Evolutionary conservation across 1,140 invertebrate genomes (phyloP).

Genomic region (Carposina sasakii): DNA sequence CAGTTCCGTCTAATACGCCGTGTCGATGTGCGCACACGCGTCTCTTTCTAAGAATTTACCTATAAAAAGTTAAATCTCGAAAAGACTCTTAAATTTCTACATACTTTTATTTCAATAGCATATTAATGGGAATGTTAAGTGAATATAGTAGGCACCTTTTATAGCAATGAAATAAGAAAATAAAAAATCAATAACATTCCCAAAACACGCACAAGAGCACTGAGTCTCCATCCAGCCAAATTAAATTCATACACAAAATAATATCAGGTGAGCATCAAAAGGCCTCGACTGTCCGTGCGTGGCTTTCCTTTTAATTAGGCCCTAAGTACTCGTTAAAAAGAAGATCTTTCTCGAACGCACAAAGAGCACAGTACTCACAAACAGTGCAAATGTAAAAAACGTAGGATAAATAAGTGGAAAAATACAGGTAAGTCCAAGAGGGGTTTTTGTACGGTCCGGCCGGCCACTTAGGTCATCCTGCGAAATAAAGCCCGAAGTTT

Average conservation of each 20-base stretch:
- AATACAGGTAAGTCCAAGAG: conserved; percentile 70
- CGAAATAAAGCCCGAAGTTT: conserved; percentile 68
- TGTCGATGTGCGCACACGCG: conserved; percentile 33
- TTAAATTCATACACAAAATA: conserved; percentile 68
- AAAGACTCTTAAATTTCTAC: too few relatives aligned
- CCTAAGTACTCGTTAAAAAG: conserved; percentile 72
- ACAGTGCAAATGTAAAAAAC: conserved; percentile 67
- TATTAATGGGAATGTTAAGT: too few relatives aligned
- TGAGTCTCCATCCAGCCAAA: conserved; percentile 62
- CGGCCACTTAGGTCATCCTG: conserved; percentile 71
- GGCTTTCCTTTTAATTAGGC: conserved; percentile 72
- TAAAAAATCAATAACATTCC: conserved; percentile 32
- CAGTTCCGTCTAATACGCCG: conserved; percentile 31
- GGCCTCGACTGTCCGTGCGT: conserved; percentile 63
- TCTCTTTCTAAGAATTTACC: too few relatives aligned
- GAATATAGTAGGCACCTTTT: too few relatives aligned
- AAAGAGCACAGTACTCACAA: conserved; percentile 61
- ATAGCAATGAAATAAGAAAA: too few relatives aligned
- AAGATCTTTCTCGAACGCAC: conserved; percentile 67
- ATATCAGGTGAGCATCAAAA: conserved; percentile 68
- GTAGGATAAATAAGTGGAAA: conserved; percentile 71
- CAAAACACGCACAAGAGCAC: too few relatives aligned
- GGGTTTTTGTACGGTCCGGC: conserved; percentile 66
- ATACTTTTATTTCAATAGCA: too few relatives aligned
- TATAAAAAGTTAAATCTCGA: conserved; percentile 22